phyloP scores from a whole-genome alignment of 2,113 vertebrate species.

The Petrocephalus zakoni region DNA sequence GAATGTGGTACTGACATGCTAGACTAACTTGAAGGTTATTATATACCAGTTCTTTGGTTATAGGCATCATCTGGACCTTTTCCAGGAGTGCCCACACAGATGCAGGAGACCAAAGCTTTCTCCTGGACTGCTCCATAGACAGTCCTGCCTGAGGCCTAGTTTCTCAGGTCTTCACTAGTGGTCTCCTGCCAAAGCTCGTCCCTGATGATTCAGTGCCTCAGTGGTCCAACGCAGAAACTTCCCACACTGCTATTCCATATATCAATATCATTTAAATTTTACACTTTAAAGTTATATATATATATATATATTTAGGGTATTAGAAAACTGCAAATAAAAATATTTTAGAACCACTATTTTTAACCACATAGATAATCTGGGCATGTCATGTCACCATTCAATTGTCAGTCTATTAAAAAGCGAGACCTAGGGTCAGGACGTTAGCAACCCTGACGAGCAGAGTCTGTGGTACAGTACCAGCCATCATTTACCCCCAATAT shows the following conservation, averaged over 20 bases:
- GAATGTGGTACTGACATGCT: not conserved
- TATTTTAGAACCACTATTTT: not conserved
- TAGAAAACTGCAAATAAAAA: not conserved
- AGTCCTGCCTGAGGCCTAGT: not conserved
- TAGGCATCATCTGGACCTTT: not conserved
- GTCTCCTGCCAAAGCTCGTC: not conserved
- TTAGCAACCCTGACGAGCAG: not conserved
- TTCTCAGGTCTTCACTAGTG: not conserved
- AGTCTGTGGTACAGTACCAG: not conserved
- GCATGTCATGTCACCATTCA: not conserved
- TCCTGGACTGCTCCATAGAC: not conserved
- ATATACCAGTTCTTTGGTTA: not conserved
- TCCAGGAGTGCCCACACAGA: not conserved
- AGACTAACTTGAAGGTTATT: not conserved
- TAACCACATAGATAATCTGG: not conserved
- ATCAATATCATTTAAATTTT: constrained; percentile 8
- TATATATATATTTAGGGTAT: not conserved
- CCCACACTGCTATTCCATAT: constrained; percentile 1
- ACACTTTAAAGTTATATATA: constrained; percentile 1
- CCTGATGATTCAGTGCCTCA: not conserved
- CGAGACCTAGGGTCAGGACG: not conserved
- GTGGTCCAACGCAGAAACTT: not conserved
- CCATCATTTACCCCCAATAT: not conserved
- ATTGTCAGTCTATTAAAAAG: not conserved
- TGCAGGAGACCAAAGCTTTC: not conserved